Conservation (phyloP, 2,113 vertebrate species). For the Azemiops feae region DNA sequence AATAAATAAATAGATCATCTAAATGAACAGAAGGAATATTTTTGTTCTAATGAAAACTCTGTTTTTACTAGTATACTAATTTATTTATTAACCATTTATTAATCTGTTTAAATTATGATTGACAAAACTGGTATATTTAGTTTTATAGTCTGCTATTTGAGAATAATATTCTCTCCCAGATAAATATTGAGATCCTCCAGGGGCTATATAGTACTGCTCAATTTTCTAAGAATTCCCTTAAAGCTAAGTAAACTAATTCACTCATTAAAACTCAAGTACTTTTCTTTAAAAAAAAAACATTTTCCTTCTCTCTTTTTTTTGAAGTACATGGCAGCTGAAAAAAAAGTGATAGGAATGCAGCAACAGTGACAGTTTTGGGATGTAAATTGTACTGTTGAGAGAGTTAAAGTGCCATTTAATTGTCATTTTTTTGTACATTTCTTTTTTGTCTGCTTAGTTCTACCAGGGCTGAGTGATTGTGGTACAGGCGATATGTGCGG, state of each 20-base stretch:
- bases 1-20: not conserved
- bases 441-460: constrained; percentile 5
- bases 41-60: not conserved
- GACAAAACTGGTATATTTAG: not conserved
- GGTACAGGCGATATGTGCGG: not conserved
- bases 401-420: not conserved
- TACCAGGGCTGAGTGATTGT: not conserved
- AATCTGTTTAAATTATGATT: not conserved
- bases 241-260: not conserved
- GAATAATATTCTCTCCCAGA: not conserved
- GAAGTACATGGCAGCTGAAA: constrained; percentile 33
- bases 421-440: constrained; percentile 21
- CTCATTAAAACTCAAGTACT: not conserved
- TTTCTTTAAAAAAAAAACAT: not conserved
- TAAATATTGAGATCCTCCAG: not conserved
- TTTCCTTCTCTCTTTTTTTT: not conserved
- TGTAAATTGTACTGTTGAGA: constrained; percentile 16
- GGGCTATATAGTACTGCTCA: not conserved
- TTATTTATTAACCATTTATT: not conserved
- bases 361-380: constrained; percentile 39
- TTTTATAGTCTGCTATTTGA: not conserved
- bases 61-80: not conserved
- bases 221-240: not conserved
- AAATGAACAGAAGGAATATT: not conserved
- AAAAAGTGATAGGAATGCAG: constrained; percentile 29